Base-by-base conservation (phyloP, 2,113 vertebrate genomes). In the Gallinago undulata region DNA sequence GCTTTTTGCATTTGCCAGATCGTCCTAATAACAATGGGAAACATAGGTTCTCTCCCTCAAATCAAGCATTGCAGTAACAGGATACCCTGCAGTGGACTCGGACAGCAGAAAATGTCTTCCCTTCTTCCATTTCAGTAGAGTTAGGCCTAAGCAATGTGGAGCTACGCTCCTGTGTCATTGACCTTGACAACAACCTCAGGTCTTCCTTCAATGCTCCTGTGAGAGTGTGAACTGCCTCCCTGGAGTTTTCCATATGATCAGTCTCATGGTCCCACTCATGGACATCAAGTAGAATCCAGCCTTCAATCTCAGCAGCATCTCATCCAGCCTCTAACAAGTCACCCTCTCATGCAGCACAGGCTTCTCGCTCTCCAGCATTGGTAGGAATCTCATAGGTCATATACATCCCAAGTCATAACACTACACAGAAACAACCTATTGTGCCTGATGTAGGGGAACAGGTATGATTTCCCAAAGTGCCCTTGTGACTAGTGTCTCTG, bases 221-320 rank as follows among this genome's bases (percentile, higher is more conserved):
- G 7, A 24, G 19, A 48, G 6, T 9, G 11, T 41, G 14, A 68
- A 63, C 43, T 7, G 3, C 33, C 14, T 30, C 19, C 5, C 0
- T 33, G 31, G 10, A 50, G 3, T 37, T 78, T 75, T 70, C 43
- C 1, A 0, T 10, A 21, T 1, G 4, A 48, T 31, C 35, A 43
- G 11, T 19, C 13, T 73, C 15, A 1, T 13, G 9, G 12, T 56
- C 16, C 7, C 1, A 15, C 6, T 16, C 3, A 7, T 7, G 47
- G 47, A 19, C 12, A 4, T 78, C 15, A 12, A 9, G 25, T 6
- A 67, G 8, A 13, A 28, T 63, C 47, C 56, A 70, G 9, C 13
- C 41, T 62, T 81, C 39, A 39, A 8, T 11, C 22, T 56, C 51
- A 63, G 27, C 56, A 78, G n/a, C 22, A 24, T 25, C 66, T 67